These are phyloP conservation scores for Eucera pruinosa DNA, from an alignment of 2,888 invertebrate genomes.

Conservation along the genomic window DNA sequence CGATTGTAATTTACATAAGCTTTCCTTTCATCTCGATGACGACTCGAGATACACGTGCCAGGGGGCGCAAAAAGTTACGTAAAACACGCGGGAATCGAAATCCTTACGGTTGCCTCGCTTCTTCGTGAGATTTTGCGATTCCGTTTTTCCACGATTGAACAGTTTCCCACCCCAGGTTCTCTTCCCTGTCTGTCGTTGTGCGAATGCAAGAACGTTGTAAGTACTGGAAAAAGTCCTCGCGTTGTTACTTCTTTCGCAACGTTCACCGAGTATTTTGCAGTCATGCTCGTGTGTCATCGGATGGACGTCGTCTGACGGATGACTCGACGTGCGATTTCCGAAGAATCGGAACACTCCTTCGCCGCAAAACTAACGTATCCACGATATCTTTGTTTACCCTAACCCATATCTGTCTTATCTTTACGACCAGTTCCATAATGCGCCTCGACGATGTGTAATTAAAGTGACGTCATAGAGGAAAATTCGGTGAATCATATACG, in stretches of 20 bases:
- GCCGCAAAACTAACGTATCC: conserved; percentile 36
- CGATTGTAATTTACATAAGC: conserved; percentile 70
- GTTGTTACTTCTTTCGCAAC: neutral
- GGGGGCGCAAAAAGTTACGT: too few species aligned
- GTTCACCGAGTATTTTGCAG: neutral
- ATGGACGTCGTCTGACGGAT: conserved; percentile 25
- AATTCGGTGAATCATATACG: conserved; percentile 1
- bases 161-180: neutral
- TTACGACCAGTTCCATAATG: conserved; percentile 53
- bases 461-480: neutral
- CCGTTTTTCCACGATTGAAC: conserved; percentile 33
- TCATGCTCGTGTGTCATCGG: conserved; percentile 17
- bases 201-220: conserved; percentile 24
- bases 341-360: conserved; percentile 26
- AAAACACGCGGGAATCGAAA: conserved; percentile 49
- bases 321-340: conserved; percentile 17
- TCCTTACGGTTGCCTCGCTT: conserved; percentile 18
- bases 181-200: neutral
- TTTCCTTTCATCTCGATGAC: conserved; percentile 66
- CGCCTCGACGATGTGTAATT: conserved; percentile 39
- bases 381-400: conserved; percentile 57
- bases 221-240: conserved; percentile 14
- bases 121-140: neutral
- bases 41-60: neutral
- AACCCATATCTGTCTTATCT: conserved; percentile 52